These are phyloP conservation scores for Drosophila ficusphila DNA, from an alignment of 1,140 invertebrate genomes.

Conservation along the genomic window DNA sequence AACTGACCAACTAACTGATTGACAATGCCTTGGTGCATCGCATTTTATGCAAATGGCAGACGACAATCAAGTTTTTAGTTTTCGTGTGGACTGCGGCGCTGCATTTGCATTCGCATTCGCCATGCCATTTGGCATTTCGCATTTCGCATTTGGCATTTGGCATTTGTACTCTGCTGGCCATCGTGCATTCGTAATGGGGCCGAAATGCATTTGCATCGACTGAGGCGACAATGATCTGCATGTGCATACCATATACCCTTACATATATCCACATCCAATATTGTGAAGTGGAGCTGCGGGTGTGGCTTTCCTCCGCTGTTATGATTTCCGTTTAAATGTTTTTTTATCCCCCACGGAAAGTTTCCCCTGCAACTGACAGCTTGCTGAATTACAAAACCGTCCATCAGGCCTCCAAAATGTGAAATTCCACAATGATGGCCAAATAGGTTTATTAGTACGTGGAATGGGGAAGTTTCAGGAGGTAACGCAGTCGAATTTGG, in stretches of 20 bases:
- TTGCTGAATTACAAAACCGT: constrained; percentile 13
- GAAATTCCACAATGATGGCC: background rate
- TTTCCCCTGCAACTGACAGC: constrained; percentile 15
- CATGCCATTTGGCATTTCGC: constrained; percentile 34
- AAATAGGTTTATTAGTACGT: background rate
- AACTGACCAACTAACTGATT: constrained; percentile 16
- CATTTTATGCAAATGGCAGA: constrained; percentile 70
- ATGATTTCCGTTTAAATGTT: constrained; percentile 33
- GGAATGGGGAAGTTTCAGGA: too few relatives aligned
- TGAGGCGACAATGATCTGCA: constrained; percentile 39
- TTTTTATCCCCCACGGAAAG: background rate
- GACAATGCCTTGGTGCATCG: constrained; percentile 36
- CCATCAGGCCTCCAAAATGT: background rate
- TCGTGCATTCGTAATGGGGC: constrained; percentile 11
- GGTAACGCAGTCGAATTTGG: background rate
- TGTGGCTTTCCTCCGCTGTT: background rate
- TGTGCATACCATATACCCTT: background rate
- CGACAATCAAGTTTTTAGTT: constrained; percentile 69
- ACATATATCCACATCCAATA: background rate
- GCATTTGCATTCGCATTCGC: constrained; percentile 27
- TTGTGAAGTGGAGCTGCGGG: constrained; percentile 7
- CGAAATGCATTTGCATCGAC: constrained; percentile 35
- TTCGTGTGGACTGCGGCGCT: constrained; percentile 8
- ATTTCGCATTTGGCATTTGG: constrained; percentile 29
- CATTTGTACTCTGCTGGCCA: constrained; percentile 33